phyloP scores from a whole-genome alignment of 2,888 invertebrate species.

The Dorcus hopei region DNA sequence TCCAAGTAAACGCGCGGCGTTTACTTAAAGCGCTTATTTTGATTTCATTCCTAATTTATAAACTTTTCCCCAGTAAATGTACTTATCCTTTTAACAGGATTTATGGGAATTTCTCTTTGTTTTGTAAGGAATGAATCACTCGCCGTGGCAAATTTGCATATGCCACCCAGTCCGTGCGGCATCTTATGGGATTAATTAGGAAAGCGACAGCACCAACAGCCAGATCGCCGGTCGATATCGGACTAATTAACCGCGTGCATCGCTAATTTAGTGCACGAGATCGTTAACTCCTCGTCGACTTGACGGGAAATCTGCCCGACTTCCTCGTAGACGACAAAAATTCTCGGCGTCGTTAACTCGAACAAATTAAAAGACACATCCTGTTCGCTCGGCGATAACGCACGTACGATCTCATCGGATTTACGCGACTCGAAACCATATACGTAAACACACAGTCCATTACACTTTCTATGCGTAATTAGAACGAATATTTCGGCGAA shows the following conservation, averaged over 20 bases:
- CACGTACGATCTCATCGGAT: neutral
- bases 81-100: too few species aligned
- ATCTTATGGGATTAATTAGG: constrained; percentile 22
- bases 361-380: neutral
- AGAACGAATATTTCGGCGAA: neutral
- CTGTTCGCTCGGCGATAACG: neutral
- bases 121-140: too few species aligned
- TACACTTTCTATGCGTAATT: neutral
- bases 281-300: neutral
- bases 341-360: neutral
- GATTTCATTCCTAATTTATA: too few species aligned
- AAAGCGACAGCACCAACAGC: constrained; percentile 10
- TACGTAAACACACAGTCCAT: neutral
- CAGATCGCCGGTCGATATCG: neutral
- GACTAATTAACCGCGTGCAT: constrained; percentile 1
- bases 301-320: neutral
- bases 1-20: too few species aligned
- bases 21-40: too few species aligned
- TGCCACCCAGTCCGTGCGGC: constrained; percentile 22
- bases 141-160: neutral
- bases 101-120: too few species aligned
- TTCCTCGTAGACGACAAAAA: neutral
- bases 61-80: too few species aligned
- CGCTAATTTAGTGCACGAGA: constrained; percentile 5
- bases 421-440: neutral